phyloP scores from a whole-genome alignment of 2,797 vertebrate genomes.

The Manis crassicaudata region DNA sequence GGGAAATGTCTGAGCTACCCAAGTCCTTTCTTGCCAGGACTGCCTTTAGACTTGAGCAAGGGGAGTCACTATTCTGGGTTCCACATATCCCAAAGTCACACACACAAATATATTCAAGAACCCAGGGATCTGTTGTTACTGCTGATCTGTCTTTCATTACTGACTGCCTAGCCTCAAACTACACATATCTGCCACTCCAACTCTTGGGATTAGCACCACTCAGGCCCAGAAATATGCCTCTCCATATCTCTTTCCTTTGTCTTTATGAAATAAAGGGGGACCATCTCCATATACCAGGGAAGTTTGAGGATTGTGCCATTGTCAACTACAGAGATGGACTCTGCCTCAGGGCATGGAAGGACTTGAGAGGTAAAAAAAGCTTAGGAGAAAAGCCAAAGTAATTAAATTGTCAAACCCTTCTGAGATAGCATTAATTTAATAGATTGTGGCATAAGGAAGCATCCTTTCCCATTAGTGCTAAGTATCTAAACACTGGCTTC shows the following conservation, averaged over 20 bases:
- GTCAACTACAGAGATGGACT: background rate
- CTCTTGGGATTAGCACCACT: background rate
- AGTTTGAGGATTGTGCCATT: background rate
- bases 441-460: background rate
- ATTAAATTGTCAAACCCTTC: background rate
- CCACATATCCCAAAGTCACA: background rate
- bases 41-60: background rate
- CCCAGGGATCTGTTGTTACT: background rate
- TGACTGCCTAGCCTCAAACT: background rate
- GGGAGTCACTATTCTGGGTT: background rate
- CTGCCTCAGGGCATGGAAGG: background rate
- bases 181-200: background rate
- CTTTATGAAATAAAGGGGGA: slow-evolving; percentile 20
- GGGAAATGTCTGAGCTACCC: background rate
- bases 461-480: background rate
- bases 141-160: background rate
- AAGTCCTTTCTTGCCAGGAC: background rate
- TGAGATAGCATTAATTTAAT: slow-evolving; percentile 3
- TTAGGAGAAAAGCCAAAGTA: slow-evolving; percentile 32
- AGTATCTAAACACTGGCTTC: background rate
- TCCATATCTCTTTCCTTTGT: background rate
- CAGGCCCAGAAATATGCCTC: background rate
- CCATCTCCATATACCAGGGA: background rate
- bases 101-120: background rate
- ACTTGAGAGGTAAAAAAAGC: background rate